phyloP scores from a whole-genome alignment of 2,888 invertebrate species.

The Euclidia mi region DNA sequence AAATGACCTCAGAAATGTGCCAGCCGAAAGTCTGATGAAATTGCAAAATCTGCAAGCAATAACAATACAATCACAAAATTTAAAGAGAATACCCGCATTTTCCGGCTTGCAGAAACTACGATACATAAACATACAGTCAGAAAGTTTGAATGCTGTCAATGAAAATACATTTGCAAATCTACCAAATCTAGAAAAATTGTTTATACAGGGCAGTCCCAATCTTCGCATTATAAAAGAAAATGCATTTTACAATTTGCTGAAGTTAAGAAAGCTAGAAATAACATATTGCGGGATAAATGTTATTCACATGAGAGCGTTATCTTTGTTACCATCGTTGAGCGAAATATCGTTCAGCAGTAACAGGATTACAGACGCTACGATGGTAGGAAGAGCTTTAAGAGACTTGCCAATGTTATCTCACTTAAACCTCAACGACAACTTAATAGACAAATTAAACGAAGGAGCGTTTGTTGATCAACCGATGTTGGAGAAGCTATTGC shows the following conservation, averaged over 20 bases:
- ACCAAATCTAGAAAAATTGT: slow-evolving; percentile 93
- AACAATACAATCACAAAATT: slow-evolving; percentile 94
- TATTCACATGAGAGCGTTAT: slow-evolving; percentile 94
- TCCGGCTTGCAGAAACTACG: slow-evolving; percentile 92
- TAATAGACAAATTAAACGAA: slow-evolving; percentile 92
- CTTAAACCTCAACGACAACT: slow-evolving; percentile 93
- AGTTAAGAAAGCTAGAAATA: slow-evolving; percentile 93
- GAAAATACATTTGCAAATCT: slow-evolving; percentile 93
- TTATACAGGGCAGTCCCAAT: slow-evolving; percentile 92
- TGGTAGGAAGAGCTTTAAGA: slow-evolving; percentile 94
- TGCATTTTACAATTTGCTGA: slow-evolving; percentile 92
- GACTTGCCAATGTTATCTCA: slow-evolving; percentile 93
- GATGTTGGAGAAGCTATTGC: slow-evolving; percentile 91
- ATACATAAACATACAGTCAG: slow-evolving; percentile 93
- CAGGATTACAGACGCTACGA: slow-evolving; percentile 93
- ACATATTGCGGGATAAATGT: slow-evolving; percentile 93
- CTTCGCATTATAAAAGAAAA: slow-evolving; percentile 93
- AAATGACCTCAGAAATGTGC: slow-evolving; percentile 94
- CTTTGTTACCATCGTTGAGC: slow-evolving; percentile 92
- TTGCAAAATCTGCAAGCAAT: slow-evolving; percentile 94
- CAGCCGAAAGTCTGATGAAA: slow-evolving; percentile 94
- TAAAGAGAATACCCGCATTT: slow-evolving; percentile 94
- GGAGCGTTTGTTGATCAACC: slow-evolving; percentile 95
- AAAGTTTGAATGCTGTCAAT: slow-evolving; percentile 91
- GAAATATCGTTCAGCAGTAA: slow-evolving; percentile 93